Evolutionary conservation across 2,888 invertebrate genomes (phyloP), one percentile per base, ranked within the genome.

Genomic region (Agrilus cyanescens): DNA sequence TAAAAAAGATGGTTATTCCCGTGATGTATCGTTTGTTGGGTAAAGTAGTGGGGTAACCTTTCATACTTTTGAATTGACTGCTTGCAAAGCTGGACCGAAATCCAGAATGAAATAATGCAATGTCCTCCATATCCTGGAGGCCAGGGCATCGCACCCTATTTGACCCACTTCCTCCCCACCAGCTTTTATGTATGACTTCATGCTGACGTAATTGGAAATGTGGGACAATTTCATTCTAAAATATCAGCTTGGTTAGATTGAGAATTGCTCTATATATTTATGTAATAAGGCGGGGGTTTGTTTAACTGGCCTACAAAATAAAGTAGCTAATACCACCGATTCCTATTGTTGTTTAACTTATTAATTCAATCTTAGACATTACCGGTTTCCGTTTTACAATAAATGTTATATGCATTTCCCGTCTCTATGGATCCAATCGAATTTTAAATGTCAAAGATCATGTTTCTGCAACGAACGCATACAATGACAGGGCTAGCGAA

Each of bases 161-260:
- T 73, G 76, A 76, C 77, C 78, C 69, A 78, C 68, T 75, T 79
- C 74, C 69, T 68, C 47, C 48, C 47, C 51, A 44, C 46, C 37
- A 46, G 36, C 32, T 48, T 48, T 46, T 51, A 58, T 58, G 51
- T 56, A 57, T 63, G 65, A 65, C 63, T 59, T 64, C 61, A 59
- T 47, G 64, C 69, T 75, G 74, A 75, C 75, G 75, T 75, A 75
- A 75, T 69, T 67, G 51, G 55, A 65, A 67, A 75, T 73, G 70
- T 72, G 66, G 75, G 73, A 72, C 74, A 73, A 72, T 74, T 76
- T 75, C 76, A 76, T 76, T 76, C 76, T 75, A 71, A 74, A 75
- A 74, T 71, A 71, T 69, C 69, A 64, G 48, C 39, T 44, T 45
- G 42, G 48, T 44, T 45, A 43, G 45, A 47, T 46, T 44, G 40